Evolutionary conservation across 37 sponge, comb jelly and placozoan genomes (phyloP), one percentile per base, ranked within the genome.

Genomic region (Oopsacas minuta): DNA sequence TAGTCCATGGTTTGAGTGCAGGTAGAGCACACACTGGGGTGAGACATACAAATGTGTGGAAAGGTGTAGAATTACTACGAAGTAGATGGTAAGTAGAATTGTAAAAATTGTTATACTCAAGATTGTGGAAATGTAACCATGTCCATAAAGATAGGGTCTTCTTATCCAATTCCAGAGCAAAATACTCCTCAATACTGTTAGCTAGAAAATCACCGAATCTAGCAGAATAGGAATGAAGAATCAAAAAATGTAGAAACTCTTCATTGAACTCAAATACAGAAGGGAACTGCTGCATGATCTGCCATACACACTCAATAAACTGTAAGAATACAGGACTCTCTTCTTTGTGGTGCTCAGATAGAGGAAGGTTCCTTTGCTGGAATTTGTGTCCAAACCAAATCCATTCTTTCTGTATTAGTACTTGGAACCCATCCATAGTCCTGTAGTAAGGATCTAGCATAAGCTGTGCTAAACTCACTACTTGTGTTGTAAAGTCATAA

Each of bases 391-490:
- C 91, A 87, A 93, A 90, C 87, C 87, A 89, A 28, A 93, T 52
- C 96, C 96, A 95, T 83, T 95, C 96, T 83, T 95, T 95, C 86
- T 95, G 96, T 25, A 94, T 39, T 51, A 94, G 53, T 0, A 94
- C 96, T 90, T 95, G 96, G 83, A 95, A 95, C 30, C 96, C 96
- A 32, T 95, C 88, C 91, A 95, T 89, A 42, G 96, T 95, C 23
- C 96, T 86, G 83, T 93, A 95, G 88, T 88, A 92, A 0, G 96
- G 91, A n/a, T 95, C 96, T 39, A 91, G 17, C 34, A 95, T 88
- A 0, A 95, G 86, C 75, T 95, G 96, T 34, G 93, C 88, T 35
- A 95, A 52, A 52, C 93, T 92, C n/a, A 90, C 90, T 53, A 94
- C 82, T 90, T 95, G 96, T 81, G 96, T 90, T 1, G 96, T 95